phyloP scores from a whole-genome alignment of 2,113 vertebrate genomes.

The Chascanopsetta lugubris region DNA sequence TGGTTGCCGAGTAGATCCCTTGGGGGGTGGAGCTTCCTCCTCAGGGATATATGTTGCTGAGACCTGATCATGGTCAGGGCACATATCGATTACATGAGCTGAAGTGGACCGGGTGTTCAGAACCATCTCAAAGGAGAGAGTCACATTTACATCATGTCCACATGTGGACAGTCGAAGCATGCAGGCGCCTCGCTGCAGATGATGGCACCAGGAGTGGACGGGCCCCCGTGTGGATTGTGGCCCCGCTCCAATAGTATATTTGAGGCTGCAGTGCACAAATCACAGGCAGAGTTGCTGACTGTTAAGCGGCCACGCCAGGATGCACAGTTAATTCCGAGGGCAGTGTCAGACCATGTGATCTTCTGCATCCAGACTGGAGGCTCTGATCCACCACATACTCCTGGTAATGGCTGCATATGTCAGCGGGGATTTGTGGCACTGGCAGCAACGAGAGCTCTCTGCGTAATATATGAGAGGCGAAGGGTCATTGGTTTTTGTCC shows the following conservation, averaged over 20 bases:
- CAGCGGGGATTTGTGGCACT: slow-evolving; percentile 67
- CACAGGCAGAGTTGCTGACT: slow-evolving; percentile 80
- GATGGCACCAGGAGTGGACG: slow-evolving; percentile 23
- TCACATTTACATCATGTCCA: slow-evolving; percentile 54
- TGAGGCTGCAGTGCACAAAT: slow-evolving; percentile 75
- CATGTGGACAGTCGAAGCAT: slow-evolving; percentile 59
- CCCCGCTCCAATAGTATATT: slow-evolving; percentile 55
- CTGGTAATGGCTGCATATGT: slow-evolving; percentile 72
- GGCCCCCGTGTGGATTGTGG: slow-evolving; percentile 61
- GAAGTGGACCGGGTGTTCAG: too few species aligned
- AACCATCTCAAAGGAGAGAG: slow-evolving; percentile 18
- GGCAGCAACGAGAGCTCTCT: slow-evolving; percentile 54
- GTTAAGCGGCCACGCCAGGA: slow-evolving; percentile 65
- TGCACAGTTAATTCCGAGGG: slow-evolving; percentile 75
- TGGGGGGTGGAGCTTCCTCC: too few species aligned
- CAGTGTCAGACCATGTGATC: slow-evolving; percentile 69
- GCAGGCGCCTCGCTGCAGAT: slow-evolving; percentile 22
- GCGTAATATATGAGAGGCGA: slow-evolving; percentile 66
- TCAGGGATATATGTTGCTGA: too few species aligned
- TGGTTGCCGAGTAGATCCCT: too few species aligned
- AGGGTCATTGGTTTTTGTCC: slow-evolving; percentile 70
- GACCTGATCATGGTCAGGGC: too few species aligned
- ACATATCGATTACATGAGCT: too few species aligned
- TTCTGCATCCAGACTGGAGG: slow-evolving; percentile 59
- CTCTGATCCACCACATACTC: slow-evolving; percentile 67